These are phyloP conservation scores for Heliconius cydno DNA, from an alignment of 2,888 invertebrate species.

Conservation along the genomic window DNA sequence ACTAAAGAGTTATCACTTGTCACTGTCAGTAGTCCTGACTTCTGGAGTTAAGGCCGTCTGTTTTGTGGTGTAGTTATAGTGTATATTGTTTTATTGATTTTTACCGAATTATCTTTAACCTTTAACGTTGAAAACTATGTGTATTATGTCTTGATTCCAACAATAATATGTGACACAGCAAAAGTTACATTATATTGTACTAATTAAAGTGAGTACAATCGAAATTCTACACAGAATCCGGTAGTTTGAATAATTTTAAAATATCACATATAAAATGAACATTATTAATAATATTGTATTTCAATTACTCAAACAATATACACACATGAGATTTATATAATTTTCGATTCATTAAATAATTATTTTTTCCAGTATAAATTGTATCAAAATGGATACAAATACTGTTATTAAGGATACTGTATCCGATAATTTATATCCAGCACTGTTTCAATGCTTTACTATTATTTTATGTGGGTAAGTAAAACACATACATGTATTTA, in stretches of 20 bases:
- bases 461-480: constrained; percentile 94
- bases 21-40: background rate
- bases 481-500: background rate
- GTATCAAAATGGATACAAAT: constrained; percentile 52
- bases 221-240: background rate
- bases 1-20: background rate
- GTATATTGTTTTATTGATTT: constrained; percentile 11
- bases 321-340: no score
- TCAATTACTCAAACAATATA: no score
- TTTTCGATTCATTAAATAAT: no score
- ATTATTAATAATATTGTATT: no score
- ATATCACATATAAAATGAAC: no score
- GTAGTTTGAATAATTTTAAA: no score
- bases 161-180: background rate
- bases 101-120: constrained; percentile 5
- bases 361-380: background rate
- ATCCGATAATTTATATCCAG: constrained; percentile 94
- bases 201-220: background rate
- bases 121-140: background rate
- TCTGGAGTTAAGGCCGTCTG: background rate
- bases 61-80: background rate
- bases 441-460: constrained; percentile 95
- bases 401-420: constrained; percentile 60
- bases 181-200: background rate
- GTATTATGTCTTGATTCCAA: background rate